Base-by-base conservation (phyloP, 2,797 vertebrate species). In the Chaunax sp. region DNA sequence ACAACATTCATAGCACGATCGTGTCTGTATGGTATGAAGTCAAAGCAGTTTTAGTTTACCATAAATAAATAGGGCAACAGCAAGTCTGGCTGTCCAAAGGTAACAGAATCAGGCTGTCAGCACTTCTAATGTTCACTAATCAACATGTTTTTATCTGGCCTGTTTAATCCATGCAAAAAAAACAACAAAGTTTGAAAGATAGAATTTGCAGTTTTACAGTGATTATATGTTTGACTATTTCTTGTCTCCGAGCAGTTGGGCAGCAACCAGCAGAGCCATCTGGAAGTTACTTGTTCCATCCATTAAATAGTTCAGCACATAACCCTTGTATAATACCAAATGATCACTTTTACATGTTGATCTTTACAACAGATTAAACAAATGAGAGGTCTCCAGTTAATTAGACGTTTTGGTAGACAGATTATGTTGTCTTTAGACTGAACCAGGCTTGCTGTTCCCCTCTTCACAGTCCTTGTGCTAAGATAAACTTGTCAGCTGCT, bases 61-160 rank as follows among this genome's bases (percentile, higher is more conserved):
- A 41, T 51, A 43, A 68, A 35, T 6, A 22, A 56, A 35, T 11
- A 7, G 9, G 37, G 11, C 28, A 47, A 71, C 4, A 45, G 43
- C 2, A 44, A 28, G 25, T 2, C 3, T 30, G n/a, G 37, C 37
- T 19, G 9, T 23, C 22, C 50, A 50, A 19, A 30, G 12, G 1
- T 37, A 25, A 16, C 46, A 54, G 22, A 60, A 60, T 38, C n/a
- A 14, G 33, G 3, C 15, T 25, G 49, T 2, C 13, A 28, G 22
- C 30, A 30, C 19, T 5, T 38, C 8, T 25, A 3, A 33, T 43
- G 13, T n/a, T 49, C 30, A 47, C 15, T n/a, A 23, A 10, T 28
- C 2, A 11, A 43, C 18, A 56, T 0, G 14, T 25, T 0, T 14
- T 25, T 19, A 3, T 25, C 14, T n/a, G 5, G 23, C 60, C 53